Evolutionary conservation across 2,888 invertebrate genomes (phyloP).

Genomic region (Chydorus sphaericus): DNA sequence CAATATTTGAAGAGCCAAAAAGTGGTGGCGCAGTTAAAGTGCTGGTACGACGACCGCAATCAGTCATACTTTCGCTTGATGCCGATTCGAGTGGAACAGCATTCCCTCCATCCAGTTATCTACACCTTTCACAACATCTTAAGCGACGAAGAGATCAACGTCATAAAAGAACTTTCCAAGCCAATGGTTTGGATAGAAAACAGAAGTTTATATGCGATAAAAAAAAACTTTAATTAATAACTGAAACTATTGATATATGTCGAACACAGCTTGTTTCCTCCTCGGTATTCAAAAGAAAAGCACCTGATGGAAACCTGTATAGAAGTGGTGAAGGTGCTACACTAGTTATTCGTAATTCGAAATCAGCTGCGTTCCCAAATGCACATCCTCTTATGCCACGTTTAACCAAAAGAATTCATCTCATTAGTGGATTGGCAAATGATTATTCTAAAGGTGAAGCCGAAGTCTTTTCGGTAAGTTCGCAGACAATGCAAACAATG

Average conservation of each 20-base stretch:
- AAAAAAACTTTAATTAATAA: no score
- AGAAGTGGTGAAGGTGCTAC: conserved; percentile 24
- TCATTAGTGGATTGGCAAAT: conserved; percentile 25
- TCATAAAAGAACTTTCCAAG: conserved; percentile 20
- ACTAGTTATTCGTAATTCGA: conserved; percentile 25
- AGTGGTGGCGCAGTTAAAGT: conserved; percentile 21
- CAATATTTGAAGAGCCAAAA: conserved; percentile 17
- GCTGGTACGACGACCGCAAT: conserved; percentile 21
- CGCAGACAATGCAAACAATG: no score
- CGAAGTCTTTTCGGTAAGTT: conserved; percentile 24
- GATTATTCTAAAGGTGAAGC: conserved; percentile 21
- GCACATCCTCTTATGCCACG: conserved; percentile 20
- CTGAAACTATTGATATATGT: no score
- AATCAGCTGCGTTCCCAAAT: conserved; percentile 27
- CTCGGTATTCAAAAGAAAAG: no score
- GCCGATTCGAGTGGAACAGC: conserved; percentile 24
- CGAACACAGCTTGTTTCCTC: conserved; percentile 25
- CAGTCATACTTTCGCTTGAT: conserved; percentile 21
- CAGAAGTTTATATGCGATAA: no score
- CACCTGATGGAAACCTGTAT: no score
- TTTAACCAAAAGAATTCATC: conserved; percentile 22
- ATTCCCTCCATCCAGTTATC: conserved; percentile 22
- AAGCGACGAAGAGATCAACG: conserved; percentile 21
- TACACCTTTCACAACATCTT: conserved; percentile 24
- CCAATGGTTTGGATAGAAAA: no score